A percentile compares a stretch with the other conserved stretches of the same genome.
Conservation (phyloP, 2,888 invertebrate genomes). For the Morpho helenor region DNA sequence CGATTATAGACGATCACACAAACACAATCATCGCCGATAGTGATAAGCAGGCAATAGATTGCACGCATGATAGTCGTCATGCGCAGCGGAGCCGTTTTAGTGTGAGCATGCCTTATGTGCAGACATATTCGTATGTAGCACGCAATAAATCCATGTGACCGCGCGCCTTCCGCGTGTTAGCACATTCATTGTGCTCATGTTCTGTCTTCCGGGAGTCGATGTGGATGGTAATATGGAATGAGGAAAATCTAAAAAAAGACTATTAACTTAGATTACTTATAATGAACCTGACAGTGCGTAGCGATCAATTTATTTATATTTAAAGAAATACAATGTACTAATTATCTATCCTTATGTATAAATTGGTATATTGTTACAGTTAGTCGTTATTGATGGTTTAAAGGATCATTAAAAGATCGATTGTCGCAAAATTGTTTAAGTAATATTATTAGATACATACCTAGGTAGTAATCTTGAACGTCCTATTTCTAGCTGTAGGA, state of each 20-base stretch:
- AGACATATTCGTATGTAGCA: slow-evolving; percentile 28
- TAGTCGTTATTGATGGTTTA: too few relatives aligned
- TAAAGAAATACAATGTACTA: too few relatives aligned
- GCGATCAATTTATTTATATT: slow-evolving; percentile 3
- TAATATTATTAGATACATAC: too few relatives aligned
- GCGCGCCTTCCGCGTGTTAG: slow-evolving; percentile 51
- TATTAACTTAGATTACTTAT: slow-evolving; percentile 10
- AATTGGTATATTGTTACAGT: background rate
- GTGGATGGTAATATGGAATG: slow-evolving; percentile 29
- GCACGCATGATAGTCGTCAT: slow-evolving; percentile 31
- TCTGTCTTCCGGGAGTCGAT: slow-evolving; percentile 43
- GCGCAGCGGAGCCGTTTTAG: slow-evolving; percentile 40
- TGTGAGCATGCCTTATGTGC: slow-evolving; percentile 23
- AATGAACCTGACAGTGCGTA: slow-evolving; percentile 5
- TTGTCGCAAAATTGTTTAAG: too few relatives aligned
- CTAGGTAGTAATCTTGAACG: too few relatives aligned
- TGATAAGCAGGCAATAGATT: too few relatives aligned
- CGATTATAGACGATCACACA: too few relatives aligned
- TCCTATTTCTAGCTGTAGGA: too few relatives aligned
- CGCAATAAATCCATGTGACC: slow-evolving; percentile 40
- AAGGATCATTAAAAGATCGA: too few relatives aligned
- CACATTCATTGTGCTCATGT: slow-evolving; percentile 36
- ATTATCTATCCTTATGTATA: background rate
- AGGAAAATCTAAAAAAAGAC: slow-evolving; percentile 22
- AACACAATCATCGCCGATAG: too few relatives aligned